A percentile compares a stretch with the other conserved stretches of the same genome.
These are phyloP conservation scores for Trissoscelio sp. DNA, from an alignment of 2,888 invertebrate genomes.

Conservation along the genomic window DNA sequence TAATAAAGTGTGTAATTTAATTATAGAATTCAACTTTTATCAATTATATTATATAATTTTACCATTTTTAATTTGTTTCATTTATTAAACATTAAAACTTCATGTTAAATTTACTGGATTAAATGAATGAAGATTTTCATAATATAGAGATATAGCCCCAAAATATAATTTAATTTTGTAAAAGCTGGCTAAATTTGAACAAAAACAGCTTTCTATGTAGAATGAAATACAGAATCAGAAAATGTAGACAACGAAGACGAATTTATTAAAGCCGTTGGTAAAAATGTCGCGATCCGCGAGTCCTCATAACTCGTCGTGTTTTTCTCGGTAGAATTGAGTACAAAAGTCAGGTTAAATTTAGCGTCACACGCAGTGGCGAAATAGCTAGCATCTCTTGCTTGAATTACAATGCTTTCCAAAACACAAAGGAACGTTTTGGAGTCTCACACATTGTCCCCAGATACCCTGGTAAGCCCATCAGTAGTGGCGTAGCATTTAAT, in stretches of 20 bases:
- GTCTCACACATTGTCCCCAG: constrained; percentile 70
- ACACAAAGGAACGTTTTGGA: constrained; percentile 70
- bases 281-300: constrained; percentile 12
- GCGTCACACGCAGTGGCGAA: constrained; percentile 21
- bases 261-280: constrained; percentile 20
- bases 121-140: too few relatives aligned
- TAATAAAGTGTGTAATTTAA: too few relatives aligned
- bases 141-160: too few relatives aligned
- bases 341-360: constrained; percentile 54
- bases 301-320: constrained; percentile 29
- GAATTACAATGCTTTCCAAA: constrained; percentile 66
- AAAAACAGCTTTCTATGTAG: too few relatives aligned
- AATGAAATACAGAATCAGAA: too few relatives aligned
- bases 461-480: constrained; percentile 70
- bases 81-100: too few relatives aligned
- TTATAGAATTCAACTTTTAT: neutral
- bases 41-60: neutral
- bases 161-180: too few relatives aligned
- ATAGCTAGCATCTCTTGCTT: constrained; percentile 45
- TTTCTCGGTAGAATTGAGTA: constrained; percentile 36
- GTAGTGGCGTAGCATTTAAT: constrained; percentile 69
- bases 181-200: too few relatives aligned
- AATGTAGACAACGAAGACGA: constrained; percentile 4
- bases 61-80: too few relatives aligned
- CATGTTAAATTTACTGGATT: too few relatives aligned